Conservation (phyloP, 2,888 invertebrate genomes). For the Autographa gamma region DNA sequence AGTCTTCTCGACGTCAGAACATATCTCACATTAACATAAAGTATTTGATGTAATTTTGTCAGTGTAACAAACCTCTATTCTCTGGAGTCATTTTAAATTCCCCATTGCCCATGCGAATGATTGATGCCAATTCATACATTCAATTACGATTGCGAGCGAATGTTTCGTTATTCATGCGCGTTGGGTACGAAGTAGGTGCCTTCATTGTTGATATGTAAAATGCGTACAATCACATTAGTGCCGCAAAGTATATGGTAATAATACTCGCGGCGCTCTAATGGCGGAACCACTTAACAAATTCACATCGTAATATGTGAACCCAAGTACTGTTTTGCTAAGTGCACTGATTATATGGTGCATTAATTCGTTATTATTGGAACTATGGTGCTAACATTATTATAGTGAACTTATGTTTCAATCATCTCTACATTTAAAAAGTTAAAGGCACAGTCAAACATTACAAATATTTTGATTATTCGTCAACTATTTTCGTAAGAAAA, state of each 20-base stretch:
- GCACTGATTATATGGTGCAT: not conserved
- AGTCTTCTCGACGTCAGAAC: constrained; percentile 12
- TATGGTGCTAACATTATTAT: too few relatives aligned
- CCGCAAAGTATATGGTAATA: constrained; percentile 39
- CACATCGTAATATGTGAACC: constrained; percentile 51
- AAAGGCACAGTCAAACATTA: too few relatives aligned
- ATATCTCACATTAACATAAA: constrained; percentile 10
- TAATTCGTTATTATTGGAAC: not conserved
- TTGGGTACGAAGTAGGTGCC: constrained; percentile 35
- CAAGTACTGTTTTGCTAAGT: constrained; percentile 35
- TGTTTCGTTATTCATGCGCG: constrained; percentile 67
- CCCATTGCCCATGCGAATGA: constrained; percentile 74
- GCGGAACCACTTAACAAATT: constrained; percentile 48
- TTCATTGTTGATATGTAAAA: constrained; percentile 49
- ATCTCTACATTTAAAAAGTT: too few relatives aligned
- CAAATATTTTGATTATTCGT: too few relatives aligned
- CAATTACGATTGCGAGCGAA: constrained; percentile 72
- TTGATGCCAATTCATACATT: constrained; percentile 72
- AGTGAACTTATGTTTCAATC: too few relatives aligned
- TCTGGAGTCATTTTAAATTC: constrained; percentile 61
- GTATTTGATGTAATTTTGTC: constrained; percentile 2
- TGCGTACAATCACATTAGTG: constrained; percentile 43
- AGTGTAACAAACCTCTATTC: constrained; percentile 50
- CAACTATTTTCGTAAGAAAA: too few relatives aligned
- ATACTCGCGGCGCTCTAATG: constrained; percentile 45